Evolutionary conservation across 2,888 invertebrate genomes (phyloP).

Genomic region (Frankliniella fusca): DNA sequence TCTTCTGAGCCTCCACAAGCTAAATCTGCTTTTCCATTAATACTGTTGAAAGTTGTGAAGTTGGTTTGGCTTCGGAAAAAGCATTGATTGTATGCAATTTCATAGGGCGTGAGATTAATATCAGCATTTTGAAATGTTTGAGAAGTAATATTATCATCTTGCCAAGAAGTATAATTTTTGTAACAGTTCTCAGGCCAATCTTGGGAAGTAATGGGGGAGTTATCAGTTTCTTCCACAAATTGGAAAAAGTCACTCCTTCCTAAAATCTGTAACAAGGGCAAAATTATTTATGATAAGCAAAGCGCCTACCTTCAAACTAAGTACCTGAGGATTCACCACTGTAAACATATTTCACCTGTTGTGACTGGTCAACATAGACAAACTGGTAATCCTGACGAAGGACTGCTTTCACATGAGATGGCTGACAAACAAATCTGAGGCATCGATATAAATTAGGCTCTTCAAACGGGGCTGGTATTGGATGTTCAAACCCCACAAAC

Average conservation of each 20-base stretch:
- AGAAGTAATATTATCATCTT: not conserved
- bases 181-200: not conserved
- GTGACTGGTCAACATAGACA: not conserved
- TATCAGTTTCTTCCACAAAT: not conserved
- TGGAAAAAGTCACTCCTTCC: not conserved
- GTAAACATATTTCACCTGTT: not conserved
- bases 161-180: not conserved
- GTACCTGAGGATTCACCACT: not conserved
- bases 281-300: not conserved
- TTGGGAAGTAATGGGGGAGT: not conserved
- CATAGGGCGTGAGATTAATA: not conserved
- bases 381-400: not conserved
- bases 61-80: not conserved
- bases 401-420: not conserved
- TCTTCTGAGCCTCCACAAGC: not conserved
- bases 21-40: not conserved
- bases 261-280: not conserved
- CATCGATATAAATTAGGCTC: not conserved
- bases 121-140: not conserved
- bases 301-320: not conserved
- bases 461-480: not conserved
- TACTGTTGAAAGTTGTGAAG: not conserved
- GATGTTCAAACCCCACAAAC: not conserved
- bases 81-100: not conserved
- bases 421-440: not conserved